Base-by-base conservation (phyloP, 2,113 vertebrate species). In the Lepisosteus oculatus region DNA sequence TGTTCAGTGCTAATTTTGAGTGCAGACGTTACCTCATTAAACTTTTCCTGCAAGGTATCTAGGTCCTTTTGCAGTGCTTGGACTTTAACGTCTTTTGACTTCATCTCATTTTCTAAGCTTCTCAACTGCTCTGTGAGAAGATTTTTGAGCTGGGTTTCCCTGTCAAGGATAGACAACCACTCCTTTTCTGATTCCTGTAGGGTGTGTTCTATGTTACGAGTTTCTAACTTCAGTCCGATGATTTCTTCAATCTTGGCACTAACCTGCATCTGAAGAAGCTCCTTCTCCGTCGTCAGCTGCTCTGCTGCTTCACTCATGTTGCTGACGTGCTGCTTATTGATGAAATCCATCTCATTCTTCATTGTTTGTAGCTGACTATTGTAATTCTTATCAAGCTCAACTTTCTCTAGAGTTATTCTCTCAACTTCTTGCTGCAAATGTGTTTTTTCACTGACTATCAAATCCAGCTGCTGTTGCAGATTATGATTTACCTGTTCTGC, bases 261-360 rank as follows among this genome's bases (percentile, higher is more conserved):
- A 91, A 97, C 95, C 95, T 95, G 81, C 70, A 83, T 88, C 84
- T 90, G 93, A 41, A 95, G 93, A 78, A 81, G 89, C 78, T 91
- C 85, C 77, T 83, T 91, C 84, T 93, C 90, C 8, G 80, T 85
- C 83, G 81, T 81, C 89, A 89, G 76, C 73, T 84, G 85, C 81
- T 90, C 86, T 81, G 84, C 78, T 2, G 79, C 83, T 65, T 90
- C 84, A 17, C 74, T 89, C 77, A 88, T 75, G 77, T 78, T 87
- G 78, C 75, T 79, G 81, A 88, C 86, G 73, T 89, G 79, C 72
- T 88, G 91, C 82, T 87, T 83, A 78, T 84, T 79, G 63, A 89
- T 77, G 77, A 86, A 73, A 74, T 8, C 74, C 43, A 93, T 73
- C 61, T 89, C 82, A 75, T 86, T 84, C 64, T 88, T 76, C 68